phyloP scores from a whole-genome alignment of 2,888 invertebrate genomes.

The Neoascia interrupta region DNA sequence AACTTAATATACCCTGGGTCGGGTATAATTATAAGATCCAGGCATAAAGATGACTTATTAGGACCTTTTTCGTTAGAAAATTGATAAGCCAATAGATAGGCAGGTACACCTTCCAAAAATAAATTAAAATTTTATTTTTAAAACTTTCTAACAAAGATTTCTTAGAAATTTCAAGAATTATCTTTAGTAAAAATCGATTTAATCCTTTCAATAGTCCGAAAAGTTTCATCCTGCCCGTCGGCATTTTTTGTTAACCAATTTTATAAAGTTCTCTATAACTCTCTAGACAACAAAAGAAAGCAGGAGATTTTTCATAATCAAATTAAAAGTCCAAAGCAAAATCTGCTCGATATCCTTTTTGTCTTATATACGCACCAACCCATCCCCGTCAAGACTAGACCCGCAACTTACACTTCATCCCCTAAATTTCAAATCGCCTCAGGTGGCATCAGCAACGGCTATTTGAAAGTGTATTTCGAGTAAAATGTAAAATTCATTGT shows the following conservation, averaged over 20 bases:
- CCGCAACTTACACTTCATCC: conserved; percentile 34
- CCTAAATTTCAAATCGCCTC: conserved; percentile 51
- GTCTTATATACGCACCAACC: conserved; percentile 35
- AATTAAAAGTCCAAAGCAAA: conserved; percentile 50
- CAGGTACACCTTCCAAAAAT: no score
- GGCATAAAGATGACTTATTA: no score
- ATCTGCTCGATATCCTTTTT: conserved; percentile 44
- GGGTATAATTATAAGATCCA: no score
- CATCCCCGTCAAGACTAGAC: neutral
- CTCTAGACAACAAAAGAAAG: conserved; percentile 13
- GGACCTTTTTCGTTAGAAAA: no score
- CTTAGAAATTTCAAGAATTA: no score
- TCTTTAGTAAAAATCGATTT: conserved; percentile 52
- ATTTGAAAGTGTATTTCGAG: conserved; percentile 41
- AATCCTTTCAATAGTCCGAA: conserved; percentile 7
- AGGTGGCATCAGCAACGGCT: conserved; percentile 56
- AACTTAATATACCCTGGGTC: no score
- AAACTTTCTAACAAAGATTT: no score
- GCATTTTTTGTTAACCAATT: conserved; percentile 3
- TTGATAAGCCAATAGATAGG: no score
- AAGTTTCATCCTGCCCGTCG: neutral
- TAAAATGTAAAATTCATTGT: conserved; percentile 63
- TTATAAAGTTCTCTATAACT: conserved; percentile 10
- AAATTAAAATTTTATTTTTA: no score
- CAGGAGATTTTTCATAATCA: conserved; percentile 53